Percentiles rank a stretch among this genome's conserved stretches.
phyloP scores from a whole-genome alignment of 2,888 invertebrate species.

The Pteria penguin region DNA sequence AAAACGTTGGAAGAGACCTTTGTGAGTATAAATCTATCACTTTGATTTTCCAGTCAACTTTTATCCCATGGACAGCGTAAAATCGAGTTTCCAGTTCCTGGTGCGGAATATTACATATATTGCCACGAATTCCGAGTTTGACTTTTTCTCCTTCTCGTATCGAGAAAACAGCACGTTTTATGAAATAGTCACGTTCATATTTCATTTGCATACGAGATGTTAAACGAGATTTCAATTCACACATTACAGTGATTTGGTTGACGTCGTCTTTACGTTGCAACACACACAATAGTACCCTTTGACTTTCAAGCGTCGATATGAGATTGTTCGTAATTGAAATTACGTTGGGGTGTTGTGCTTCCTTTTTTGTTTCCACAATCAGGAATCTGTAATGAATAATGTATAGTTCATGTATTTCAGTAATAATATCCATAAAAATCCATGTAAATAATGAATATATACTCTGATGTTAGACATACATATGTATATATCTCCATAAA shows the following conservation, averaged over 20 bases:
- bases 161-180: neutral
- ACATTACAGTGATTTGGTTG: constrained; percentile 14
- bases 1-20: constrained; percentile 22
- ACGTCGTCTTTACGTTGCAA: constrained; percentile 21
- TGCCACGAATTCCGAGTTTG: constrained; percentile 23
- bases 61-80: constrained; percentile 26
- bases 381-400: constrained; percentile 19
- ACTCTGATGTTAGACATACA: no score
- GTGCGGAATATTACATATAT: constrained; percentile 19
- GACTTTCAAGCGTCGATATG: constrained; percentile 10
- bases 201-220: constrained; percentile 11
- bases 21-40: constrained; percentile 31
- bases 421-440: no score
- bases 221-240: constrained; percentile 19
- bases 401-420: no score
- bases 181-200: constrained; percentile 24
- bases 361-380: constrained; percentile 31
- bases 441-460: no score
- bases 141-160: constrained; percentile 31
- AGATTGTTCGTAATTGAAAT: constrained; percentile 14
- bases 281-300: constrained; percentile 24
- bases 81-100: constrained; percentile 18
- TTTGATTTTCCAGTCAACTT: constrained; percentile 20
- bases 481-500: no score
- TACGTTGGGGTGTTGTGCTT: constrained; percentile 27